Conservation (phyloP, 2,113 vertebrate genomes). For the Montifringilla adamsi region DNA sequence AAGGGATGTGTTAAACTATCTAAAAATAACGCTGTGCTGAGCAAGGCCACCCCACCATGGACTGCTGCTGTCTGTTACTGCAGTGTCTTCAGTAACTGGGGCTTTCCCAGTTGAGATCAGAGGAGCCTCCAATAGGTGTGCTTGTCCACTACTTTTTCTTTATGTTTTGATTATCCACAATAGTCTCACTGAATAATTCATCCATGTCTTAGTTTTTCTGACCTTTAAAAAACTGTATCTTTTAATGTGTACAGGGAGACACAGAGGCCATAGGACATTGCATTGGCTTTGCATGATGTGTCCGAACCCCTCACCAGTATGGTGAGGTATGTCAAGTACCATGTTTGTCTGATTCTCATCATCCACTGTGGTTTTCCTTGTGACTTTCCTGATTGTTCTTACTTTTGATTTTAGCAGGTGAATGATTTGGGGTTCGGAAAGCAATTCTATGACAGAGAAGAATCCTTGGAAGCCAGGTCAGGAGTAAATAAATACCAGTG, state of each 20-base stretch:
- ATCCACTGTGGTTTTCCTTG: not conserved
- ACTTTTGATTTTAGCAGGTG: conserved; percentile 16
- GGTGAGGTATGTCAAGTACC: not conserved
- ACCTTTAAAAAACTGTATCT: not conserved
- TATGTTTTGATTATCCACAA: not conserved
- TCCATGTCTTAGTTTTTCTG: not conserved
- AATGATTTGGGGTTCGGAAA: not conserved
- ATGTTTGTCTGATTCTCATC: not conserved
- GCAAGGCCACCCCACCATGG: not conserved
- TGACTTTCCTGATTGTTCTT: not conserved
- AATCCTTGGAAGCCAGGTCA: not conserved
- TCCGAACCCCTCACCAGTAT: not conserved
- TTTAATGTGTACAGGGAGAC: conserved; percentile 14
- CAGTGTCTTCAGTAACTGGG: conserved; percentile 15
- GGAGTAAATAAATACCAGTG: not conserved
- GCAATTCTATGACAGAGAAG: not conserved
- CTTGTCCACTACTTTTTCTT: not conserved
- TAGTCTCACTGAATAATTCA: not conserved
- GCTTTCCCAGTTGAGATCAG: conserved; percentile 7
- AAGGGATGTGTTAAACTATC: not conserved
- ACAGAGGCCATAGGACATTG: not conserved
- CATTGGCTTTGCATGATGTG: conserved; percentile 15
- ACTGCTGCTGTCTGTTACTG: conserved; percentile 10
- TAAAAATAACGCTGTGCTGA: not conserved
- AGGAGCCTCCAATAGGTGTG: conserved; percentile 40